Conservation (phyloP, 2,113 vertebrate genomes). For the Lagopus leucura region DNA sequence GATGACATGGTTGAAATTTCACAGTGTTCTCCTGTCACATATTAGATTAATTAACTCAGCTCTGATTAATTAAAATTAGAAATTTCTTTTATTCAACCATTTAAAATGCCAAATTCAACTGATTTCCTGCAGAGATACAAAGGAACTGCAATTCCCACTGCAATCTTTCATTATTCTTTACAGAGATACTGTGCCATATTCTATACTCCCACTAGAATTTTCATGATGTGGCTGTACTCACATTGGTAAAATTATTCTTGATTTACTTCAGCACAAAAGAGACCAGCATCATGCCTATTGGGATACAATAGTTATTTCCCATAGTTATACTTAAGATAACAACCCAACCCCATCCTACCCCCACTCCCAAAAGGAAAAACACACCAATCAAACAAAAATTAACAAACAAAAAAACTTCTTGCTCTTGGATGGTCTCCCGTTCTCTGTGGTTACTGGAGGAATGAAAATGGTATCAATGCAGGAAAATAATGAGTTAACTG, state of each 20-base stretch:
- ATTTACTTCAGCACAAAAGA: slow-evolving; percentile 42
- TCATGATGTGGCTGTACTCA: slow-evolving; percentile 17
- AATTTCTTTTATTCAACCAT: slow-evolving; percentile 39
- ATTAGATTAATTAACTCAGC: slow-evolving; percentile 30
- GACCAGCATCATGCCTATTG: neutral
- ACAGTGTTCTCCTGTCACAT: neutral
- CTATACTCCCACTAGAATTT: slow-evolving; percentile 23
- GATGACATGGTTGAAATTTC: neutral
- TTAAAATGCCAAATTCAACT: slow-evolving; percentile 40
- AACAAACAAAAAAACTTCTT: neutral
- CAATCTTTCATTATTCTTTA: slow-evolving; percentile 49
- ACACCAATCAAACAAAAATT: neutral
- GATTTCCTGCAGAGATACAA: slow-evolving; percentile 54
- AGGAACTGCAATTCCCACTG: slow-evolving; percentile 51
- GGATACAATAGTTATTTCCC: neutral
- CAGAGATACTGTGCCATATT: slow-evolving; percentile 16
- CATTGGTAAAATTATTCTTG: slow-evolving; percentile 25
- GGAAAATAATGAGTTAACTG: neutral
- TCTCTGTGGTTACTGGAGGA: neutral
- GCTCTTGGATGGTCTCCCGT: neutral
- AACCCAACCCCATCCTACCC: neutral
- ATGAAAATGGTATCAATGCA: neutral
- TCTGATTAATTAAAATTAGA: slow-evolving; percentile 30
- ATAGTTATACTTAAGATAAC: slow-evolving; percentile 14
- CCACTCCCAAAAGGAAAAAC: neutral